Base-by-base conservation (phyloP, 2,888 invertebrate genomes). In the Azorinus chamasolen region DNA sequence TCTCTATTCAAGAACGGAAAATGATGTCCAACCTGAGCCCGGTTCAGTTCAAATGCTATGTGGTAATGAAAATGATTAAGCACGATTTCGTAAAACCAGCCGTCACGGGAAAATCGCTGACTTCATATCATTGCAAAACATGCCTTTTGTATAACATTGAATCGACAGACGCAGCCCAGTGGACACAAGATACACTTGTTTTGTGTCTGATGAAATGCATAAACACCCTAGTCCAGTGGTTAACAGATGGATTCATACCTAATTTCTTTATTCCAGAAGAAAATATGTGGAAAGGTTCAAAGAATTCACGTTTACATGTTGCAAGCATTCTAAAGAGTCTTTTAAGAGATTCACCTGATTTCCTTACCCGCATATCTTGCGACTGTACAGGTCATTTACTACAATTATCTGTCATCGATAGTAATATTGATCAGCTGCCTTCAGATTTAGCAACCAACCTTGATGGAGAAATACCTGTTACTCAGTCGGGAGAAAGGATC, bases 71-170 rank as follows among this genome's bases (percentile, higher is more conserved):
- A 32, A 32, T 62, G 41, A 50, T 70, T 5, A 70, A 70, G 20
- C 55, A 48, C 2, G 62, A 62, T 16, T 45, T 70, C 14, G 62
- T 70, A 20, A 48, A 53, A 37, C 6, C 46, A n/a, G 27, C 16
- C 1, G 41, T 70, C 0, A 20, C 8, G 16, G 62, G 62, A 20
- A 61, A 70, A 18, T 62, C 62, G 1, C 25, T 70, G 10, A 62
- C 62, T 1, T 71, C 70, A 18, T 71, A 71, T 37, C 70, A 71
- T 39, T 63, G 62, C 32, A 71, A 71, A 57, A 71, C 70, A 10
- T 63, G 70, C 25, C 32, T 71, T 18, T 57, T 71, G 22, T 63
- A 63, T 32, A 22, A 14, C 5, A 5, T 63, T 10, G 70, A 71
- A 45, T 16, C 57, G 14, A 57, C 48, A 18, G 24, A 20, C 6